Base-by-base conservation (phyloP, 2,113 vertebrate genomes). In the Zeus faber region DNA sequence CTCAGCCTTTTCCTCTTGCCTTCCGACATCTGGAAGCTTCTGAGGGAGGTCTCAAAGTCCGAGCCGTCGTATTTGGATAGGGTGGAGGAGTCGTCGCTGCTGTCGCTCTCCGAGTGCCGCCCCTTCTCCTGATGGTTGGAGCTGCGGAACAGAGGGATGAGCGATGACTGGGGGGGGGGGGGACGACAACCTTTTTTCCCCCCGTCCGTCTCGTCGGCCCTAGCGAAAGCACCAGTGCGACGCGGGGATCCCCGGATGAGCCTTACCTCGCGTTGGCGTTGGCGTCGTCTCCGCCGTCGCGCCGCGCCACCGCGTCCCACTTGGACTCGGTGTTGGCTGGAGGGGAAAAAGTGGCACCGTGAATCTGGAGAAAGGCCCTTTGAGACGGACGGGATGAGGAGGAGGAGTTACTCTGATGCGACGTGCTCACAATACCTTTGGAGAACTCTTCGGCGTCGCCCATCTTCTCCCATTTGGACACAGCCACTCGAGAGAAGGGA, bases 381-480 rank as follows among this genome's bases (percentile, higher is more conserved):
- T 0, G 39, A 9, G 6, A 8, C 17, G 33, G 10, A 40, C 22
- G 23, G 16, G 53, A 53, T 14, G 17, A 3, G 6, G 3, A 53
- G n/a, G 1, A 4, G 2, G 46, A n/a, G n/a, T n/a, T n/a, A n/a
- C 58, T 13, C 21, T 47, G 20, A 54, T 37, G 4, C 7, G 4
- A 18, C 5, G 11, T 8, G 18, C 43, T 63, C 7, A 33, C n/a
- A 11, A 44, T 80, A 90, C 89, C 88, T 78, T 79, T 70, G 52
- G 74, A 53, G 59, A 79, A 77, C 3, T 68, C 69, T 27, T 75
- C 85, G 1, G 60, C 53, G 4, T 88, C 86, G 0, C 78, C 67
- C 4, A 82, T 80, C 56, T 83, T 77, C 76, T 91, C 90, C 90
- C 90, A 91, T 58, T 91, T 91, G 14, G 90, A 91, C 66, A 90